A percentile compares a stretch with the other conserved stretches of the same genome.
Conservation (phyloP, 2,888 invertebrate genomes). For the Oligia strigilis region DNA sequence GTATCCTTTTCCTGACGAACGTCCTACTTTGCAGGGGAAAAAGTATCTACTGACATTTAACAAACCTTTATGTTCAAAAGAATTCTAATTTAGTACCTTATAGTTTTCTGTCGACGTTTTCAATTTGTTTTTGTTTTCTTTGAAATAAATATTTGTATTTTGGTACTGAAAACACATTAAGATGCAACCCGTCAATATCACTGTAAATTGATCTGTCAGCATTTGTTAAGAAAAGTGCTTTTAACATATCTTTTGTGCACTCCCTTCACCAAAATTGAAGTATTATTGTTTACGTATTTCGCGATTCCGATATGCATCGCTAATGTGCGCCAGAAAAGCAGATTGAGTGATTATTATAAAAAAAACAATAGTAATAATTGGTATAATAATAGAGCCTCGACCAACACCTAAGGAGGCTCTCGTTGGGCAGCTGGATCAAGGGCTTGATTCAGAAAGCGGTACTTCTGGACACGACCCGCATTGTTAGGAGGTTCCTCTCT, state of each 20-base stretch:
- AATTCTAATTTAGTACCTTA: background rate
- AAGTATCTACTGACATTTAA: background rate
- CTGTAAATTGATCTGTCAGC: slow-evolving; percentile 26
- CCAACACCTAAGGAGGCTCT: no score
- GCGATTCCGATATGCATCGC: background rate
- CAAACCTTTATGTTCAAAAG: background rate
- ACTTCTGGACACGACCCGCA: no score
- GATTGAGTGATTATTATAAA: slow-evolving; percentile 1
- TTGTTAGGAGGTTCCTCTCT: no score
- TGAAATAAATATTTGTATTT: slow-evolving; percentile 9
- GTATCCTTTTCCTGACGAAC: background rate
- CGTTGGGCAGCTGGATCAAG: no score
- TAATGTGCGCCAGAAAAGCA: slow-evolving; percentile 14
- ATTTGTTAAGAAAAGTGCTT: slow-evolving; percentile 15
- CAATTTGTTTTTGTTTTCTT: background rate
- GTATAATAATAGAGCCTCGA: background rate
- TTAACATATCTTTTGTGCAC: slow-evolving; percentile 23
- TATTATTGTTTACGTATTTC: slow-evolving; percentile 20
- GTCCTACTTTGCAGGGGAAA: slow-evolving; percentile 6
- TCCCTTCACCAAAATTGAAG: background rate
- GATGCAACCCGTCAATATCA: slow-evolving; percentile 10
- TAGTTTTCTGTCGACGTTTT: background rate
- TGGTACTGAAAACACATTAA: slow-evolving; percentile 15
- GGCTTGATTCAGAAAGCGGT: no score
- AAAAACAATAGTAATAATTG: background rate